phyloP scores from a whole-genome alignment of 2,113 vertebrate species.

The Lontra canadensis region DNA sequence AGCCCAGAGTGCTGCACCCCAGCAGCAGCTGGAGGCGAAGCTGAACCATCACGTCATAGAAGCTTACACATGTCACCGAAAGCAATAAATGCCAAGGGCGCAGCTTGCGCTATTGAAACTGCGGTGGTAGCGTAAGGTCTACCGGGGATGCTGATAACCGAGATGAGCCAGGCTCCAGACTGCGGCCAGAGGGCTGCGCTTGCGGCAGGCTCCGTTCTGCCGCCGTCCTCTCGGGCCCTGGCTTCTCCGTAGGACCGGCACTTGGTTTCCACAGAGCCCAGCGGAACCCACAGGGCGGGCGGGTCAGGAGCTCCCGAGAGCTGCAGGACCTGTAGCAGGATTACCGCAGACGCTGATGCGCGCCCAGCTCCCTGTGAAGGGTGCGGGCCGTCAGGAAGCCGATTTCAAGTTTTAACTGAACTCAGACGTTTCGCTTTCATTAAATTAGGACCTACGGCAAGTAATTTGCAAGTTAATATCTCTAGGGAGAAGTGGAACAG shows the following conservation, averaged over 20 bases:
- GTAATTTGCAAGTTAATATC: too few species aligned
- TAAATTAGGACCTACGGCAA: background rate
- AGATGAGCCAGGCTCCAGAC: background rate
- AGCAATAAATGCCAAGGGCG: background rate
- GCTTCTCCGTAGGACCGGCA: background rate
- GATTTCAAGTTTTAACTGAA: background rate
- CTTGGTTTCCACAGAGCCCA: too few species aligned
- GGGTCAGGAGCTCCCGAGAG: fast-evolving
- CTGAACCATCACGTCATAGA: fast-evolving
- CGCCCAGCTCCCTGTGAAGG: background rate
- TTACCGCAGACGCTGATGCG: fast-evolving
- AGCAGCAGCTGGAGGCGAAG: background rate
- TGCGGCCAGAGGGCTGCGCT: fast-evolving
- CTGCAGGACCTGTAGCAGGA: fast-evolving
- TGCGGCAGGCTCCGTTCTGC: fast-evolving
- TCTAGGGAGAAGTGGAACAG: fast-evolving
- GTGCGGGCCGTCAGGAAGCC: background rate
- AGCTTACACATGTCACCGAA: fast-evolving
- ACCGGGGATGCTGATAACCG: fast-evolving
- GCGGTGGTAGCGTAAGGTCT: fast-evolving
- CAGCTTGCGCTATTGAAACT: fast-evolving
- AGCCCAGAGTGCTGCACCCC: background rate
- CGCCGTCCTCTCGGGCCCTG: background rate
- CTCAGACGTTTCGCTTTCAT: background rate
- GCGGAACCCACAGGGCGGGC: fast-evolving